Base-by-base conservation (phyloP, 2,797 vertebrate genomes). In the Spheniscus humboldti region DNA sequence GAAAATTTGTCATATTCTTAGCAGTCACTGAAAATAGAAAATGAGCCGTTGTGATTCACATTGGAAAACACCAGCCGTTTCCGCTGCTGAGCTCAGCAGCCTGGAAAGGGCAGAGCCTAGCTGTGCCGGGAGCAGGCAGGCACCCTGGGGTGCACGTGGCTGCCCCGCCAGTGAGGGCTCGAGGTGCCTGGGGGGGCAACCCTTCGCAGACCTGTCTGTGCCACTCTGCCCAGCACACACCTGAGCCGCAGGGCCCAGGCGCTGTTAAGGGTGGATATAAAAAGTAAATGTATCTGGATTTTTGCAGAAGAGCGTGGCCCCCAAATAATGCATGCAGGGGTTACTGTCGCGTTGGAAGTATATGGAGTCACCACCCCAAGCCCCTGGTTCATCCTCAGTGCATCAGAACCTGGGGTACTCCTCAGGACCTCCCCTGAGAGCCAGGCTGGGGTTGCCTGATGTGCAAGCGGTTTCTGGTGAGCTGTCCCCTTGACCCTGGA, bases 1-100 rank as follows among this genome's bases (percentile, higher is more conserved):
- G 80, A 87, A 87, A 92, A 75, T 17, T 33, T 62, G 64, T 87
- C 80, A 53, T 93, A 82, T 91, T 89, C 77, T 93, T 90, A 92
- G 83, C 74, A 89, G 56, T n/a, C 57, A n/a, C 95, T 55, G 71
- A 87, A 89, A 96, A 94, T 64, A 95, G 93, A 66, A 82, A 87
- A 78, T 3, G 31, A 92, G 28, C 28, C 0, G 0, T 10, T 71
- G 82, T 77, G 94, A 68, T 90, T 84, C 63, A 63, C 18, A 1
- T 0, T 53, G 92, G 85, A 47, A 86, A 97, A 15, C 41, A 12
- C 7, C 64, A 37, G 39, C 25, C 10, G 1, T 13, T 89, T 23
- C 80, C 14, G 9, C 18, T 6, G 64, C 78, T 18, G 50, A 74
- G 68, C 86, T 48, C 37, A 10, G 74, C 69, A 83, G 67, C 48